Evolutionary conservation across 2,888 invertebrate genomes (phyloP).

Genomic region (Tenthredo notha): DNA sequence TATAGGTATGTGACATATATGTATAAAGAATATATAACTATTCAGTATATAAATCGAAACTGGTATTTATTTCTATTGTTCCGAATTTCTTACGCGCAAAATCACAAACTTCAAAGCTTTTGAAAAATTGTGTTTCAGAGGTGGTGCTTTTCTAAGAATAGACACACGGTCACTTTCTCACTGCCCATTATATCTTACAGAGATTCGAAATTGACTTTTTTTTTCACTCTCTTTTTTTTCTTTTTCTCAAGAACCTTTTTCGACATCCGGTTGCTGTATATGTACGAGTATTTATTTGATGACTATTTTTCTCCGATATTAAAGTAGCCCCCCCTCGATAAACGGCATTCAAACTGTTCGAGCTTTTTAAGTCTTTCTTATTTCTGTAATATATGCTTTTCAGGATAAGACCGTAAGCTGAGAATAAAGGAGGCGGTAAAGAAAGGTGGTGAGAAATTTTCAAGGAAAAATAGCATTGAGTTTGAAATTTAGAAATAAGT

Average conservation of each 20-base stretch:
- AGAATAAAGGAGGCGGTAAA: neutral
- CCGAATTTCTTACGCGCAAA: neutral
- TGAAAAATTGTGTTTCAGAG: neutral
- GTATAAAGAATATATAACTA: neutral
- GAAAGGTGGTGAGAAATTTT: neutral
- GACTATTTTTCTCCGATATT: neutral
- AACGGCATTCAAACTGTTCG: neutral
- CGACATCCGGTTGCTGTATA: neutral
- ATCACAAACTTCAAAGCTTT: conserved; percentile 15
- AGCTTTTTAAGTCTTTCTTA: conserved; percentile 4
- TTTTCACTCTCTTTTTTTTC: no score
- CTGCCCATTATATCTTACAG: neutral
- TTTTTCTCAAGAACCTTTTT: neutral
- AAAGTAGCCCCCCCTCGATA: neutral
- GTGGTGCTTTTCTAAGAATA: neutral
- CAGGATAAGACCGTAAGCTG: neutral
- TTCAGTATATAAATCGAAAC: neutral
- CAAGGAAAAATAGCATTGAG: no score
- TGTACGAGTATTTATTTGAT: neutral
- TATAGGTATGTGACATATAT: no score
- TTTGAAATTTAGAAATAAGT: neutral
- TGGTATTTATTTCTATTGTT: neutral
- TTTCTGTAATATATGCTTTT: neutral
- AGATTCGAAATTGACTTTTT: neutral
- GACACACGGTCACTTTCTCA: neutral